Base-by-base conservation (phyloP, 2,888 invertebrate genomes). In the Dione vanillae region DNA sequence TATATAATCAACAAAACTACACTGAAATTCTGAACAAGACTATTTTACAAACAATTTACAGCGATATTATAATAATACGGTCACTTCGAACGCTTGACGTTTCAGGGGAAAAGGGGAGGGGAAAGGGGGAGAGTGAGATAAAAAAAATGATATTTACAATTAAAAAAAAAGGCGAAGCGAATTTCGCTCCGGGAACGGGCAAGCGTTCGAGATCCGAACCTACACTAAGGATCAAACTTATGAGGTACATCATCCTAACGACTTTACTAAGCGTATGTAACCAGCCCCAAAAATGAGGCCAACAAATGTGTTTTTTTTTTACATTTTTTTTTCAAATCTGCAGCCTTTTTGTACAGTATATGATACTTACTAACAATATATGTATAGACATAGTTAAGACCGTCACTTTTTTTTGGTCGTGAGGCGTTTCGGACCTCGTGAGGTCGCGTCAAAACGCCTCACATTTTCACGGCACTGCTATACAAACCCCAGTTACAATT, bases 1-100 rank as follows among this genome's bases (percentile, higher is more conserved):
- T 40, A 37, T 54, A 54, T 84, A 88, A 89, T 88, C 90, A 91
- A 92, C 90, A 90, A 87, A 90, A 89, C 88, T 91, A 91, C 89
- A 90, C 85, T 88, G 90, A 91, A 90, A 87, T 90, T 86, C 87
- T 86, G 91, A 91, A 89, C 88, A 86, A 89, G 89, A 91, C 92
- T 92, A 90, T 89, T 89, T 89, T 91, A 92, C 90, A 91, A 90
- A 90, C 90, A 91, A 91, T 90, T 90, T 91, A 92, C 91, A 91
- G 91, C 89, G 82, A 84, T 85, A 85, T 83, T 81, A 79, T 76
- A 71, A 73, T 77, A 72, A 73, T 70, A 77, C 83, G 80, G 75
- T 75, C 74, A 70, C 78, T 82, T 80, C 78, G 83, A 83, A 83
- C 81, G 82, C 76, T 73, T 74, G 79, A 78, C 78, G 72, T 77